phyloP scores from a whole-genome alignment of 2,113 vertebrate species.

The Ursus arctos region DNA sequence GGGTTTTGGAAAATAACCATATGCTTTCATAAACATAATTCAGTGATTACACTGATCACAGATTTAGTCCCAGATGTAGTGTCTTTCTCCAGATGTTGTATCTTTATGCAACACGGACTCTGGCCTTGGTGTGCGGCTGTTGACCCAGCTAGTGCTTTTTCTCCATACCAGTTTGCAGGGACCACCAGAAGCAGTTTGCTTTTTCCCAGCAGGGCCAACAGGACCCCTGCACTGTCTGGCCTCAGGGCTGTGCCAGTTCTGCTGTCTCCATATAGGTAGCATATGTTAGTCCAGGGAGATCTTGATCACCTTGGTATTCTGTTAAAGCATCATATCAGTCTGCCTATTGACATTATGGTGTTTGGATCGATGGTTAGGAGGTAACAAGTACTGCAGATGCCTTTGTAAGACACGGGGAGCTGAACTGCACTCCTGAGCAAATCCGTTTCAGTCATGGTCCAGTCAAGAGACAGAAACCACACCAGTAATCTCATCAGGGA shows the following conservation, averaged over 20 bases:
- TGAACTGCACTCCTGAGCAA: neutral
- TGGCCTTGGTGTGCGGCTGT: neutral
- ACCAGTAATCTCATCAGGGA: neutral
- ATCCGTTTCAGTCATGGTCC: rapidly evolving
- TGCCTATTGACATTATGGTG: rapidly evolving
- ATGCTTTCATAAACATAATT: neutral
- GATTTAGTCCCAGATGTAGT: neutral
- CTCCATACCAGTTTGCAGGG: neutral
- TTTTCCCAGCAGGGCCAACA: neutral
- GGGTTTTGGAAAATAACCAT: neutral
- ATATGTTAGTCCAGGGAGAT: neutral
- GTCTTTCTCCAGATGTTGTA: rapidly evolving
- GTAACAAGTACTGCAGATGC: neutral
- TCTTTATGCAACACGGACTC: neutral
- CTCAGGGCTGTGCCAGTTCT: neutral
- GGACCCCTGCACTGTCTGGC: neutral
- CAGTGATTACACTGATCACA: neutral
- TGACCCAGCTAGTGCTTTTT: neutral
- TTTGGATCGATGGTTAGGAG: too few relatives aligned
- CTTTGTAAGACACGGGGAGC: too few relatives aligned
- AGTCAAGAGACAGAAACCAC: neutral
- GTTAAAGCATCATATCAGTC: neutral
- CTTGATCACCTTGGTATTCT: neutral
- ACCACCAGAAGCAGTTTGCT: neutral
- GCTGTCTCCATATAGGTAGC: rapidly evolving